Conservation (phyloP, 2,797 vertebrate genomes). For the Lateolabrax maculatus region DNA sequence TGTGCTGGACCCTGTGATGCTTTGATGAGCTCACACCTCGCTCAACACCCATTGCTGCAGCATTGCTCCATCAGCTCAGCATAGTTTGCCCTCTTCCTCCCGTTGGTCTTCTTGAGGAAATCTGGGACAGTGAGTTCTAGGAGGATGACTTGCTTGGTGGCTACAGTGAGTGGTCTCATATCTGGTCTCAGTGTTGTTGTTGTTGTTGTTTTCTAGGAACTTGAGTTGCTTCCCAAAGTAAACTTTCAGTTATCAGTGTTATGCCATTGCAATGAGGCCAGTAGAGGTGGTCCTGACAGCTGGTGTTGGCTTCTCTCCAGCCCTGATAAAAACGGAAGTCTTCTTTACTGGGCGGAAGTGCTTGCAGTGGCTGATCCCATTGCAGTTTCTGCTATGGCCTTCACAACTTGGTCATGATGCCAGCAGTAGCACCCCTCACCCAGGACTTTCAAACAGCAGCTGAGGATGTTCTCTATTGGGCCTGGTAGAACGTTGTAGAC, state of each 20-base stretch:
- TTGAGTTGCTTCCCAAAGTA: too few species aligned
- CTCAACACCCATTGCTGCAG: not conserved
- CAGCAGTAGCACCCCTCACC: not conserved
- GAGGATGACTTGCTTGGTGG: not conserved
- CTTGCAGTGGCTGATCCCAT: too few species aligned
- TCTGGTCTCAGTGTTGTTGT: not conserved
- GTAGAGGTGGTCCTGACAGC: too few species aligned
- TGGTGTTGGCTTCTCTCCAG: conserved; percentile 6
- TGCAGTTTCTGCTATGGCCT: conserved; percentile 5
- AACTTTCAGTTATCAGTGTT: conserved; percentile 17
- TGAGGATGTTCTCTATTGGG: not conserved
- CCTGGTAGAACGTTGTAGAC: not conserved
- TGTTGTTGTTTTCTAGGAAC: not conserved
- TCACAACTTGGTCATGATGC: conserved; percentile 12
- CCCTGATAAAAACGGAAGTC: too few species aligned
- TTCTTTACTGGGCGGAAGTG: conserved; percentile 1
- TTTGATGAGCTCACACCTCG: not conserved
- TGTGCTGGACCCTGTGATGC: too few species aligned
- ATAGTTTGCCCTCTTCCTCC: not conserved
- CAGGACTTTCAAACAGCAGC: not conserved
- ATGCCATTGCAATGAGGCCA: too few species aligned
- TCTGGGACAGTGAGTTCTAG: not conserved
- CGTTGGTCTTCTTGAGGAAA: too few species aligned
- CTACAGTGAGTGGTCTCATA: not conserved
- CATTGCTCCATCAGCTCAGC: not conserved